phyloP scores from a whole-genome alignment of 2,888 invertebrate species.

The Sphecodes monilicornis region DNA sequence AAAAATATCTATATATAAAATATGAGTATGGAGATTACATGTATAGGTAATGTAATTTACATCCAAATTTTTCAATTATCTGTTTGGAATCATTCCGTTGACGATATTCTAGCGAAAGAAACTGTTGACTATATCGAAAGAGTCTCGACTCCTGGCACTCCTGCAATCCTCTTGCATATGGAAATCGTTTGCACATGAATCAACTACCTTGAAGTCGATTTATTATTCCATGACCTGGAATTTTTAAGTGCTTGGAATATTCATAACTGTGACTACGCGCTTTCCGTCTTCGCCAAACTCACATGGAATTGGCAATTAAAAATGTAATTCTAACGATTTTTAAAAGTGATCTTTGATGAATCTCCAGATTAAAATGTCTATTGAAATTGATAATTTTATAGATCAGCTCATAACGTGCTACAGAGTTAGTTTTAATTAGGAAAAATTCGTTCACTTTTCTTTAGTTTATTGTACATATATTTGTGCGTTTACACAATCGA shows the following conservation, averaged over 20 bases:
- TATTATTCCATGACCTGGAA: conserved; percentile 4
- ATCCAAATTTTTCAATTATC: neutral
- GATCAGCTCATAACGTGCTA: too few relatives aligned
- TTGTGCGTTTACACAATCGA: too few relatives aligned
- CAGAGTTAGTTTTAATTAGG: too few relatives aligned
- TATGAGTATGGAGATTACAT: too few relatives aligned
- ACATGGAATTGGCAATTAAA: neutral
- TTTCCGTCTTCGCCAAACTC: conserved; percentile 5
- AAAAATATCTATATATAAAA: too few relatives aligned
- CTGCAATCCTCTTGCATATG: conserved; percentile 15
- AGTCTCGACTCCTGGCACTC: neutral
- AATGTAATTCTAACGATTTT: neutral
- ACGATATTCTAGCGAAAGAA: neutral
- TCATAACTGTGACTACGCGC: neutral
- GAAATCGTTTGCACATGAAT: conserved; percentile 11
- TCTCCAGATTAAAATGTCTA: too few relatives aligned
- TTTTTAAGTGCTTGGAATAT: conserved; percentile 4
- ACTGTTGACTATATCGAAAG: neutral
- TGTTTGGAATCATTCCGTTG: neutral
- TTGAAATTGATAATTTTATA: neutral
- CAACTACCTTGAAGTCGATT: conserved; percentile 2
- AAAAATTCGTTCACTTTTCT: too few relatives aligned
- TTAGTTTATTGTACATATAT: too few relatives aligned
- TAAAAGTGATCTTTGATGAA: neutral
- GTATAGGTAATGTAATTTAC: neutral